Percentiles rank a stretch among this genome's conserved stretches.
These are phyloP conservation scores for Gasteruption jaculator DNA, from an alignment of 2,888 invertebrate genomes.

Conservation along the genomic window DNA sequence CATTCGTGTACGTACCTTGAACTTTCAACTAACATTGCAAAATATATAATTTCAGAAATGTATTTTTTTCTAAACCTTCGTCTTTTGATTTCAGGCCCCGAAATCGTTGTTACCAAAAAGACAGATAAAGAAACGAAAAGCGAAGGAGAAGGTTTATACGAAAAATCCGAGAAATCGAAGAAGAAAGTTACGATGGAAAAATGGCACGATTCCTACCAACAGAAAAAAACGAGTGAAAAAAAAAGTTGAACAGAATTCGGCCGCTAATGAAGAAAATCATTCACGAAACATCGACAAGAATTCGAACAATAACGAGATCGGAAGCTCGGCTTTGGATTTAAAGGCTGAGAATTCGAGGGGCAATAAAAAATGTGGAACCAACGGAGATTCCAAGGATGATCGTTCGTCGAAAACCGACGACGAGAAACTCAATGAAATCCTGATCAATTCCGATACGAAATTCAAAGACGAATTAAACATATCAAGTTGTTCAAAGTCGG, in stretches of 20 bases:
- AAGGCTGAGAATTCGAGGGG: neutral
- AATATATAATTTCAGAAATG: no score
- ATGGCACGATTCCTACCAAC: constrained; percentile 30
- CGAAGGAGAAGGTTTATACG: constrained; percentile 10
- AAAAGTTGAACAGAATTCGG: constrained; percentile 17
- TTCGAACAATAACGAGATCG: constrained; percentile 9
- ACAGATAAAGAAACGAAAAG: constrained; percentile 18
- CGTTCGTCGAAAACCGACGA: constrained; percentile 17
- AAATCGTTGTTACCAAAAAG: constrained; percentile 23
- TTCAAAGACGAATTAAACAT: constrained; percentile 17
- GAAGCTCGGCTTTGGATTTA: neutral
- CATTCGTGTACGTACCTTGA: constrained; percentile 28
- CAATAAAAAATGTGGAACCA: neutral
- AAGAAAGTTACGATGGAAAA: constrained; percentile 36
- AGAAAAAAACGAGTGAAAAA: constrained; percentile 20
- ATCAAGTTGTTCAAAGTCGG: constrained; percentile 35
- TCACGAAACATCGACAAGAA: constrained; percentile 13
- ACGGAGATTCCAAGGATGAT: constrained; percentile 12
- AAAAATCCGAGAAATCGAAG: constrained; percentile 22
- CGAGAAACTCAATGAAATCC: neutral
- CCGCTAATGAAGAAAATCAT: no score
- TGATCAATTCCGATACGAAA: constrained; percentile 3
- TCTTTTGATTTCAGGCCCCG: constrained; percentile 26
- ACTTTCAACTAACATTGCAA: neutral
- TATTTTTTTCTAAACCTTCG: neutral